phyloP scores from a whole-genome alignment of 2,113 vertebrate genomes.

The Variabilichromis moorii region DNA sequence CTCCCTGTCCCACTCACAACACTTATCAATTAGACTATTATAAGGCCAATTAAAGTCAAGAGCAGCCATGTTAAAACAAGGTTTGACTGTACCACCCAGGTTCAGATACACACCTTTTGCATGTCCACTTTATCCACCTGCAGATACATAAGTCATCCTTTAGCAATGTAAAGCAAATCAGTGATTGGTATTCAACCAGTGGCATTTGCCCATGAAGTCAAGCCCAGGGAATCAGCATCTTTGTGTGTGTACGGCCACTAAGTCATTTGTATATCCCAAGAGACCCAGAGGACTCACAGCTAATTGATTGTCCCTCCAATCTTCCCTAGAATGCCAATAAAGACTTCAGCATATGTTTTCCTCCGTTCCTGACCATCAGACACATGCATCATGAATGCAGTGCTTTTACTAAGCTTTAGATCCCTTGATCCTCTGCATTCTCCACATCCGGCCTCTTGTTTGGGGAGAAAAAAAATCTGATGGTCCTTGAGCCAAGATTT shows the following conservation, averaged over 20 bases:
- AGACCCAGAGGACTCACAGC: slow-evolving; percentile 35
- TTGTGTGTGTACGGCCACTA: slow-evolving; percentile 12
- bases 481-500: slow-evolving; percentile 51
- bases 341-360: slow-evolving; percentile 58
- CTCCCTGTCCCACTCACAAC: slow-evolving; percentile 34
- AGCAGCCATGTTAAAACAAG: slow-evolving; percentile 4
- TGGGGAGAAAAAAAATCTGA: slow-evolving; percentile 1
- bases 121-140: background rate
- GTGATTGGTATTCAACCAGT: background rate
- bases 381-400: slow-evolving; percentile 56
- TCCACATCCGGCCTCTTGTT: slow-evolving; percentile 55
- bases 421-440: slow-evolving; percentile 67
- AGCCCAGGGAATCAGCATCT: slow-evolving; percentile 16
- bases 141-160: background rate
- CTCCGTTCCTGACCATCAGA: slow-evolving; percentile 22
- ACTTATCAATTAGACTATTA: slow-evolving; percentile 52
- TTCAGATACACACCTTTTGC: background rate
- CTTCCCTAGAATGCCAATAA: slow-evolving; percentile 53
- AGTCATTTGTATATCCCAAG: slow-evolving; percentile 31
- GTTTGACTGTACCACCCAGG: slow-evolving; percentile 13
- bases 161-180: background rate
- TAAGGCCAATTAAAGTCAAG: slow-evolving; percentile 46
- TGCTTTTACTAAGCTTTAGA: slow-evolving; percentile 60
- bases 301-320: slow-evolving; percentile 63
- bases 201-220: slow-evolving; percentile 6